Conservation (phyloP, 2,888 invertebrate species). For the Mythimna ferrago region DNA sequence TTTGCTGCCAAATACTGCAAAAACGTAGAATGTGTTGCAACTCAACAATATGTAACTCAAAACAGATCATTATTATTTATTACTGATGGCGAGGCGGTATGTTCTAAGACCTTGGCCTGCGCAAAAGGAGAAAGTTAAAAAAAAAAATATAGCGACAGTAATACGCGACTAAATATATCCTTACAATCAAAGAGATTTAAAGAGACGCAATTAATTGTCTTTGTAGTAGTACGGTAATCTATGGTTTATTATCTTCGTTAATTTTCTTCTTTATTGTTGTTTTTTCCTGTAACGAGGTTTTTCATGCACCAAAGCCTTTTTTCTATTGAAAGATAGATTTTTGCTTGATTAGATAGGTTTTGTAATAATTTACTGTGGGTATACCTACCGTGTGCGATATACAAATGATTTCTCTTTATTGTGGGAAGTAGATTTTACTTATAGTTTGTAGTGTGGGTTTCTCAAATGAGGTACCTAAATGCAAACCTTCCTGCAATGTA, state of each 20-base stretch:
- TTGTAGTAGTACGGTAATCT: background rate
- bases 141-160: background rate
- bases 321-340: background rate
- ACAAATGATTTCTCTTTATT: background rate
- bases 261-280: background rate
- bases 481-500: background rate
- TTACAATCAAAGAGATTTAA: too few relatives aligned
- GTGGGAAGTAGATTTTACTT: background rate
- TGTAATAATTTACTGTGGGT: background rate
- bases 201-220: background rate
- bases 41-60: too few relatives aligned
- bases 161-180: background rate
- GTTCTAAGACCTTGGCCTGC: too few relatives aligned
- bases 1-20: too few relatives aligned
- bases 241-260: background rate
- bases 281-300: conserved; percentile 8
- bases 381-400: conserved; percentile 1
- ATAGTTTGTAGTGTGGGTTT: background rate
- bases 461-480: background rate
- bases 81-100: too few relatives aligned
- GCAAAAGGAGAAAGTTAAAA: background rate
- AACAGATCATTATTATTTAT: too few relatives aligned
- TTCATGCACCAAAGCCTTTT: background rate
- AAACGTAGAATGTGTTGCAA: too few relatives aligned
- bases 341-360: background rate